phyloP scores from a whole-genome alignment of 1,140 invertebrate genomes.

The Diploscapter pachys region DNA sequence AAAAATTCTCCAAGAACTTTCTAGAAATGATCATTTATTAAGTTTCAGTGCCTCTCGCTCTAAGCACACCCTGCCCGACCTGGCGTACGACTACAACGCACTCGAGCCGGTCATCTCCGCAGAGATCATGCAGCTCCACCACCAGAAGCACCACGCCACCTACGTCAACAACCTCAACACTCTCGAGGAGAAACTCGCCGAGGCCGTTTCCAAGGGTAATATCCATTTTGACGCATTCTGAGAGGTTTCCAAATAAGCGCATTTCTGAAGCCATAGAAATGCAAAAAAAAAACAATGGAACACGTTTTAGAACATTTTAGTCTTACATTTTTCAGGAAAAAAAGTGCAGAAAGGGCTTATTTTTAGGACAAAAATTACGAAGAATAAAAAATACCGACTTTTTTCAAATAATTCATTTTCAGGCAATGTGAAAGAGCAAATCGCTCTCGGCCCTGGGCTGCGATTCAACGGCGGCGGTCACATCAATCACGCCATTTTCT shows the following conservation, averaged over 20 bases:
- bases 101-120: conserved; percentile 89
- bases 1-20: too few species aligned
- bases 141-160: conserved; percentile 89
- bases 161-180: conserved; percentile 95
- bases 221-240: too few species aligned
- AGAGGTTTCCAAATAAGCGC: too few species aligned
- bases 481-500: conserved; percentile 97
- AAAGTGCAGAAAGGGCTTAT: background rate
- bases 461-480: conserved; percentile 99
- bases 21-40: too few species aligned
- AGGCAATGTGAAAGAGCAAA: conserved; percentile 75
- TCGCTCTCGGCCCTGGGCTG: conserved; percentile 77
- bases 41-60: conserved; percentile 8
- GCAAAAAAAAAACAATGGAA: too few species aligned
- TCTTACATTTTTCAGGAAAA: background rate
- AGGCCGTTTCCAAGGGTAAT: conserved; percentile 67
- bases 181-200: conserved; percentile 84
- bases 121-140: conserved; percentile 97
- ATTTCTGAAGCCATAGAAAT: too few species aligned
- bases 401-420: conserved; percentile 40
- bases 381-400: background rate
- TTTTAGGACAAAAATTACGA: background rate
- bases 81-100: conserved; percentile 93
- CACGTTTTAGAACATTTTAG: background rate
- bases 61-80: conserved; percentile 83